Conservation (phyloP, 2,888 invertebrate species). For the Tachina lurida region DNA sequence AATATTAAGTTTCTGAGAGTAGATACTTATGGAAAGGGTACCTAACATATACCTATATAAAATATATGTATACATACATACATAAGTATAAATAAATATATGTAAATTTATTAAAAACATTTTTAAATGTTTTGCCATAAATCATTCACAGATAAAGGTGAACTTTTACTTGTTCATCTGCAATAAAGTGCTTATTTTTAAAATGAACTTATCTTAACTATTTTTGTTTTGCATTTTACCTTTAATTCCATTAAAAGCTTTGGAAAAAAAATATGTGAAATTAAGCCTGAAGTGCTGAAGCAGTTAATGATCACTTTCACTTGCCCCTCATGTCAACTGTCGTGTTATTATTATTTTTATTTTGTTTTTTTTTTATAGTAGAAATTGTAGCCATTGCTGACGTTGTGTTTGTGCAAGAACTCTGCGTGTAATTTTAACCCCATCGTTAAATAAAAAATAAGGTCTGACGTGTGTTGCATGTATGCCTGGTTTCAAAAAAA, state of each 20-base stretch:
- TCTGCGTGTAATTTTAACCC: constrained; percentile 35
- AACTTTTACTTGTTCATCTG: constrained; percentile 1
- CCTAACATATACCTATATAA: too few relatives aligned
- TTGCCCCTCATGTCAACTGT: constrained; percentile 27
- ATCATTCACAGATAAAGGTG: constrained; percentile 24
- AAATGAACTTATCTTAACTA: constrained; percentile 1
- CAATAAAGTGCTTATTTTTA: not conserved
- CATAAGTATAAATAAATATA: constrained; percentile 2
- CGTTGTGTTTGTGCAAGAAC: not conserved
- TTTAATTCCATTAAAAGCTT: constrained; percentile 9
- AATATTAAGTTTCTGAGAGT: constrained; percentile 22
- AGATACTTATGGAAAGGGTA: constrained; percentile 13
- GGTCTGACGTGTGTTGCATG: constrained; percentile 54
- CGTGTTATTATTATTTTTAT: too few relatives aligned
- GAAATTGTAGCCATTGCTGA: not conserved
- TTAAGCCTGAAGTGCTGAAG: constrained; percentile 59
- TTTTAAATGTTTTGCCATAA: constrained; percentile 44
- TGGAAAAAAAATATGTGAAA: constrained; percentile 9
- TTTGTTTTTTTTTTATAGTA: not conserved
- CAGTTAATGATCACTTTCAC: constrained; percentile 61
- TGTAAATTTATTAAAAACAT: constrained; percentile 36
- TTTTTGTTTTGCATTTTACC: not conserved
- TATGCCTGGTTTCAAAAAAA: constrained; percentile 24
- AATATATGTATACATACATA: too few relatives aligned
- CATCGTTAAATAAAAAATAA: constrained; percentile 19